These are phyloP conservation scores for Corydoras maculifer DNA, from an alignment of 2,113 vertebrate species.

Conservation along the genomic window DNA sequence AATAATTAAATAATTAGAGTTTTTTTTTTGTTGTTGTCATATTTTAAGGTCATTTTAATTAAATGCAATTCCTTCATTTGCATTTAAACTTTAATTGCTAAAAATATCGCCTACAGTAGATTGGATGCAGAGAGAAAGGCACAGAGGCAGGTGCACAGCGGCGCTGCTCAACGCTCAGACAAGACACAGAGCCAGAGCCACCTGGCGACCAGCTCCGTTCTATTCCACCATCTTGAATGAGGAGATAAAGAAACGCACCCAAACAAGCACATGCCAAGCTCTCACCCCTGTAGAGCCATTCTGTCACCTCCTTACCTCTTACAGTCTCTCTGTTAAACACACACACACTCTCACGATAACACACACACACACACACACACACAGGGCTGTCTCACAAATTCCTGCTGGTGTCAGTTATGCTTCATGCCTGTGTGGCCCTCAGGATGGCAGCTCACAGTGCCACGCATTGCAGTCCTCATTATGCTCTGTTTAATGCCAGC, in stretches of 20 bases:
- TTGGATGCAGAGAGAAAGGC: not conserved
- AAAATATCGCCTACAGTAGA: no score
- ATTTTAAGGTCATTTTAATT: no score
- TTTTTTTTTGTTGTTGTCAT: no score
- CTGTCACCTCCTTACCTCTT: not conserved
- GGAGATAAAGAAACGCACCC: conserved; percentile 20
- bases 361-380: conserved; percentile 19
- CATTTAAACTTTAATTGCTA: not conserved
- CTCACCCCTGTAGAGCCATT: conserved; percentile 6
- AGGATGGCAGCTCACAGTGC: conserved; percentile 23
- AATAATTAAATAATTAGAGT: no score
- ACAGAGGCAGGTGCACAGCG: not conserved
- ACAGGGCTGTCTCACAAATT: conserved; percentile 5
- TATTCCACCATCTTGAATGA: conserved; percentile 20
- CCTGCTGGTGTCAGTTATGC: conserved; percentile 23
- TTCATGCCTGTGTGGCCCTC: conserved; percentile 9
- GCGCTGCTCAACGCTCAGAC: not conserved
- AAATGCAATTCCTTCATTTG: not conserved
- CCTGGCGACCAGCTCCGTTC: conserved; percentile 3
- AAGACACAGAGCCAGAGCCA: not conserved
- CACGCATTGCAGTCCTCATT: conserved; percentile 20
- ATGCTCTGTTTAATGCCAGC: conserved; percentile 19
- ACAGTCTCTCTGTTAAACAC: conserved; percentile 8
- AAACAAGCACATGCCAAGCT: conserved; percentile 2
- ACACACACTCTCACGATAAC: conserved; percentile 10